A percentile compares a stretch with the other conserved stretches of the same genome.
These are phyloP conservation scores for Alethe castanea DNA, from an alignment of 2,113 vertebrate genomes.

Conservation along the genomic window DNA sequence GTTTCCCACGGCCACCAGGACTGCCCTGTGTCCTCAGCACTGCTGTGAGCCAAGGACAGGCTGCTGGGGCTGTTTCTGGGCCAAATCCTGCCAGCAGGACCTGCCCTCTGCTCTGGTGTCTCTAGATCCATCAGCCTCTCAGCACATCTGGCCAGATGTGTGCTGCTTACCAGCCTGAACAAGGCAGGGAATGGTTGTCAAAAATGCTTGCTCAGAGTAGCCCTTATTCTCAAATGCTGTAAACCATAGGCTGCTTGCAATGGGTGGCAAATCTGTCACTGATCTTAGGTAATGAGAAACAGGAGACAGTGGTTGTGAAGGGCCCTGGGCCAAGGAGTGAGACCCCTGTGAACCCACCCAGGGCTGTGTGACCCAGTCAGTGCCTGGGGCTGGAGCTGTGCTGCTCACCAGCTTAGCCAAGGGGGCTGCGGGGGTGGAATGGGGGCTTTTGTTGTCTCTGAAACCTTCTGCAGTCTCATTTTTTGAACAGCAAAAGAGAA, in stretches of 20 bases:
- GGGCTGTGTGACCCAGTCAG: background rate
- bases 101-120: background rate
- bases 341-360: accelerated
- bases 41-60: accelerated
- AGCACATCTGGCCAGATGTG: background rate
- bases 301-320: background rate
- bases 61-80: background rate
- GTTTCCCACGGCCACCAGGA: accelerated
- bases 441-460: background rate
- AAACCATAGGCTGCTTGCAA: background rate
- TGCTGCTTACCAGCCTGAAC: background rate
- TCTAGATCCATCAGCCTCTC: accelerated
- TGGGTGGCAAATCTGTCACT: background rate
- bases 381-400: accelerated
- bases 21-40: background rate
- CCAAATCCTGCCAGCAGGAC: background rate
- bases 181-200: background rate
- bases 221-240: accelerated
- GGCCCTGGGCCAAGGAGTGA: accelerated
- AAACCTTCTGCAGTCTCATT: background rate
- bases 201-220: background rate
- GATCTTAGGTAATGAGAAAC: background rate
- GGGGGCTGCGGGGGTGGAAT: accelerated
- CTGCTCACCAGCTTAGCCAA: background rate
- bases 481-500: background rate